Percentiles rank a stretch among this genome's conserved stretches.
Evolutionary conservation across 2,888 invertebrate genomes (phyloP).

Genomic region (Acholoe squamosa): DNA sequence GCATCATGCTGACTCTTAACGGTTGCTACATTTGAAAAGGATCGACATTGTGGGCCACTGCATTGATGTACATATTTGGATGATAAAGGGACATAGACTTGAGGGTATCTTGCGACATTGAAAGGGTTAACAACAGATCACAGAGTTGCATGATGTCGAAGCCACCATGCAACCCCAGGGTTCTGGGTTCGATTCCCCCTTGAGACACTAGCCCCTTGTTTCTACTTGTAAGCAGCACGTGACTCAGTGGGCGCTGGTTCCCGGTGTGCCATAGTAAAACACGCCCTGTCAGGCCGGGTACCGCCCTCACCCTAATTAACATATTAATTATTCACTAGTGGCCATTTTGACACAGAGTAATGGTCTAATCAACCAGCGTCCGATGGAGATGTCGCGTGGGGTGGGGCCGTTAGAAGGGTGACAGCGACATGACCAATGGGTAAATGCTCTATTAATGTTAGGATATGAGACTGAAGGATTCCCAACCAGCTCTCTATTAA

Average conservation of each 20-base stretch:
- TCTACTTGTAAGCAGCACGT: not conserved
- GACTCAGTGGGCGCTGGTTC: not conserved
- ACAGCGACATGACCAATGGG: constrained; percentile 15
- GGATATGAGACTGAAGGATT: not conserved
- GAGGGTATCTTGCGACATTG: too few species aligned
- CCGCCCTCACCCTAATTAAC: not conserved
- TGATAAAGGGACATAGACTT: too few species aligned
- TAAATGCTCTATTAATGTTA: constrained; percentile 11
- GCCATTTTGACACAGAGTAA: not conserved
- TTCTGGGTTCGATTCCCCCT: not conserved
- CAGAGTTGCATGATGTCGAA: too few species aligned
- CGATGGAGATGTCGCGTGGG: constrained; percentile 23
- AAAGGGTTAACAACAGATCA: too few species aligned
- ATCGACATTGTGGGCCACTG: too few species aligned
- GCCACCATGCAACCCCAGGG: too few species aligned
- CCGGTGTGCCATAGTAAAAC: constrained; percentile 9
- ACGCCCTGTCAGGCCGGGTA: not conserved
- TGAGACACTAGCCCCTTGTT: not conserved
- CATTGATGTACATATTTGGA: too few species aligned
- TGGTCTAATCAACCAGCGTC: not conserved
- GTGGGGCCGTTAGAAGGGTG: not conserved
- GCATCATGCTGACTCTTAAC: too few species aligned
- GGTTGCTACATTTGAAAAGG: too few species aligned
- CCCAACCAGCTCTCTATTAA: not conserved
- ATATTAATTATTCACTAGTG: constrained; percentile 44